Conservation (phyloP, 2,113 vertebrate species). For the Galbula dea region DNA sequence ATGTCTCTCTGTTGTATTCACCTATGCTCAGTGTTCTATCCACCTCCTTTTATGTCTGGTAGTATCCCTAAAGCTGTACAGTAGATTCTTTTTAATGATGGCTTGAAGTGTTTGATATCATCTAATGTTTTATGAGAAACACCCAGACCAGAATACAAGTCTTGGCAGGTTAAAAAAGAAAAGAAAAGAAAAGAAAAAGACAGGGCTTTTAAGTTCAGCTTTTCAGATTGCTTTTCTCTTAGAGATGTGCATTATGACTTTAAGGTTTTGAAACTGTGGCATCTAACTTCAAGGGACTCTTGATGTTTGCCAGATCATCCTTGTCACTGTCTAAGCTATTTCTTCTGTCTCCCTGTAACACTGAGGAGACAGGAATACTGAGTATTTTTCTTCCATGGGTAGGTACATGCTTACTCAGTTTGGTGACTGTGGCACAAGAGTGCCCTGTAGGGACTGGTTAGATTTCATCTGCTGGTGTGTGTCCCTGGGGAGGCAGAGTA, state of each 20-base stretch:
- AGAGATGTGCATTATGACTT: not conserved
- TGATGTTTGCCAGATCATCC: not conserved
- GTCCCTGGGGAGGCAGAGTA: not conserved
- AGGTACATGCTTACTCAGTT: not conserved
- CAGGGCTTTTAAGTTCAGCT: not conserved
- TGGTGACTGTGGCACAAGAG: not conserved
- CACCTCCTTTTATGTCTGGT: not conserved
- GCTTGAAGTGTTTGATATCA: slow-evolving; percentile 33
- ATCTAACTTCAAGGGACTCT: not conserved
- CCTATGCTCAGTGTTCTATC: not conserved
- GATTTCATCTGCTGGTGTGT: not conserved
- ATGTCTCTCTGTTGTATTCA: not conserved
- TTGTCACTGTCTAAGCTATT: not conserved
- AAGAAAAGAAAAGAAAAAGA: no score
- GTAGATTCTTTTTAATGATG: slow-evolving; percentile 24
- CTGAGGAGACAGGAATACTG: not conserved
- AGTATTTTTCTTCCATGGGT: not conserved
- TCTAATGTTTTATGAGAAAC: not conserved
- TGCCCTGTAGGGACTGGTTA: not conserved
- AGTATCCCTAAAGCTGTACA: slow-evolving; percentile 28
- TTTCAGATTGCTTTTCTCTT: not conserved
- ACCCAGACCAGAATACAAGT: not conserved
- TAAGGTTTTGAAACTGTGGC: not conserved
- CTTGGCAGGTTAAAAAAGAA: not conserved
- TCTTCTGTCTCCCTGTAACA: not conserved